Base-by-base conservation (phyloP, 1,140 invertebrate species). In the Drosophila athabasca region DNA sequence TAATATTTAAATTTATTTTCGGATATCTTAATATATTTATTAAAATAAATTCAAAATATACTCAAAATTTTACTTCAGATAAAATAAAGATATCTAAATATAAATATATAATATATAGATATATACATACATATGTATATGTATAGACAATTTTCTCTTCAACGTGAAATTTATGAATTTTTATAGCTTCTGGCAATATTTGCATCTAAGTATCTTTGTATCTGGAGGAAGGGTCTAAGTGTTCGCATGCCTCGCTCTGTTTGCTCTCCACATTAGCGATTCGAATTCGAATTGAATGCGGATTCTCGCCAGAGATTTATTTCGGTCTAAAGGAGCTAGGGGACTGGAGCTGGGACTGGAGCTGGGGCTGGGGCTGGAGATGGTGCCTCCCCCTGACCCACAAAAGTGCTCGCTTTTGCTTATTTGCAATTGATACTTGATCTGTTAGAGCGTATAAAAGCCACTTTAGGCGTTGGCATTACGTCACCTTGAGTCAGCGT, bases 361-460 rank as follows among this genome's bases (percentile, higher is more conserved):
- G 41, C n/a, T n/a, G 15, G n/a, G 4, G 48, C 19, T 22, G 15
- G 26, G 3, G 11, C 35, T 60, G 41, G 64, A 48, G 35, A 11
- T 39, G 35, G 4, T 3, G 35, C 35, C 62, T 29, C 51, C 66
- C 61, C 54, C 65, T 84, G 80, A 84, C 80, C 80, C 80, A 84
- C 65, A 79, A 84, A 68, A 67, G 15, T 72, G 54, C 9, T 39
- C 52, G 62, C 61, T 76, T 78, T 76, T 61, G 65, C 64, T 57
- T 74, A 76, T 74, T 85, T 85, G 82, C 87, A 85, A 85, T 85
- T 85, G 77, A 85, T 85, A 85, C 81, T 87, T 87, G 81, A 87
- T 85, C 77, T 87, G 82, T 72, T 76, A 82, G 68, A 85, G 81
- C 81, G 82, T 74, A 85, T 87, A 85, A 85, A 76, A 85, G 81